Conservation (phyloP, 2,888 invertebrate species). For the Eristalinus aeneus region DNA sequence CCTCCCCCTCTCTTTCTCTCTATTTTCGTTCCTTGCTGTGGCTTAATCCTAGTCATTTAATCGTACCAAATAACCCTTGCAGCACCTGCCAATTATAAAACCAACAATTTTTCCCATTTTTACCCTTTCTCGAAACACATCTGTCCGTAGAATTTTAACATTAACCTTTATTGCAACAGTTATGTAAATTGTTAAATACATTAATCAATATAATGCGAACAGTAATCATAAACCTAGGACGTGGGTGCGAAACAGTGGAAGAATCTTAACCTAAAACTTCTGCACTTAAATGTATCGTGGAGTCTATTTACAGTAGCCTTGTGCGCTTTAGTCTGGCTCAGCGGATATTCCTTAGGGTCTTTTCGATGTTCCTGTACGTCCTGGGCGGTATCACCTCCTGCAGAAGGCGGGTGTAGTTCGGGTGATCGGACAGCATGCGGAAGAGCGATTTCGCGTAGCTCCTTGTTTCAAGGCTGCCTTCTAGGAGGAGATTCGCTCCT, state of each 20-base stretch:
- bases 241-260: constrained; percentile 35
- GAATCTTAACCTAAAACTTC: constrained; percentile 21
- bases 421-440: constrained; percentile 86
- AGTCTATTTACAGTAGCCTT: constrained; percentile 43
- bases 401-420: constrained; percentile 88
- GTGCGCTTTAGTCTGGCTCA: constrained; percentile 25
- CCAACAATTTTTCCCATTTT: too few species aligned
- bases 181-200: constrained; percentile 32
- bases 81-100: too few species aligned
- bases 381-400: constrained; percentile 90
- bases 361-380: constrained; percentile 91
- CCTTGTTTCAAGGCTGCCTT: constrained; percentile 93
- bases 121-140: neutral
- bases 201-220: constrained; percentile 15
- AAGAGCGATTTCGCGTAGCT: constrained; percentile 90
- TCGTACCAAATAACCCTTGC: too few species aligned
- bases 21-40: too few species aligned
- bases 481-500: constrained; percentile 91
- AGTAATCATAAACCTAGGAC: constrained; percentile 3
- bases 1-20: too few species aligned
- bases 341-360: constrained; percentile 83
- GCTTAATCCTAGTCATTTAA: too few species aligned
- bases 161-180: constrained; percentile 9
- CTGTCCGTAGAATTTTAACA: neutral
- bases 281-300: constrained; percentile 11